phyloP scores from a whole-genome alignment of 2,888 invertebrate species.

The Tiliacea aurago region DNA sequence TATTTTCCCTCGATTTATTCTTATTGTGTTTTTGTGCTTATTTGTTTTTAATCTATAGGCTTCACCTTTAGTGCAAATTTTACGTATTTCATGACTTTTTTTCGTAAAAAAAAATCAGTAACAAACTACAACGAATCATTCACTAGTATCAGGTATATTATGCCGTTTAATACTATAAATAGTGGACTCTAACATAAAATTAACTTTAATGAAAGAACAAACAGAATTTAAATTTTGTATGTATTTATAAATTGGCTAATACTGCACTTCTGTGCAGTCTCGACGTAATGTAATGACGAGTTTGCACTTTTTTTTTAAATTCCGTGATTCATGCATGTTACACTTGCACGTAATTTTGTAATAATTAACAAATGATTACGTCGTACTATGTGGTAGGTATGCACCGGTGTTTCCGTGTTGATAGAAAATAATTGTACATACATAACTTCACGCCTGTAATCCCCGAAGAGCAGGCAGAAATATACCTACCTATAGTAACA shows the following conservation, averaged over 20 bases:
- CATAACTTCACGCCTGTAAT: not conserved
- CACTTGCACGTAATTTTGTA: slow-evolving; percentile 12
- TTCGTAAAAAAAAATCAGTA: not conserved
- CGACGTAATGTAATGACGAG: slow-evolving; percentile 8
- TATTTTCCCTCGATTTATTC: not conserved
- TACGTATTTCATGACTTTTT: too few relatives aligned
- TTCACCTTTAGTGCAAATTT: not conserved
- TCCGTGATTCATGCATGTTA: not conserved
- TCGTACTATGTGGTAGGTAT: slow-evolving; percentile 20
- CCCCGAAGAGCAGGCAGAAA: not conserved
- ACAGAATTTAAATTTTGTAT: slow-evolving; percentile 4
- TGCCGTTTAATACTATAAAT: not conserved
- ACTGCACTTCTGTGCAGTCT: slow-evolving; percentile 23
- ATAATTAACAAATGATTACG: slow-evolving; percentile 31
- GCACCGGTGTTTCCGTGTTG: slow-evolving; percentile 20
- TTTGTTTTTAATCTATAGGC: too few relatives aligned
- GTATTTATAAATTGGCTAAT: slow-evolving; percentile 2
- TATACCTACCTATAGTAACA: not conserved
- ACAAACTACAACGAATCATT: not conserved
- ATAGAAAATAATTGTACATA: not conserved
- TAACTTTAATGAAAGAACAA: slow-evolving; percentile 4
- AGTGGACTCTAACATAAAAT: not conserved
- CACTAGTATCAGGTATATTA: not conserved
- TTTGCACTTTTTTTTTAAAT: slow-evolving; percentile 13
- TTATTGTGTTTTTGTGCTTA: not conserved